phyloP scores from a whole-genome alignment of 2,797 vertebrate species.

The Melanotaenia trifasciata region DNA sequence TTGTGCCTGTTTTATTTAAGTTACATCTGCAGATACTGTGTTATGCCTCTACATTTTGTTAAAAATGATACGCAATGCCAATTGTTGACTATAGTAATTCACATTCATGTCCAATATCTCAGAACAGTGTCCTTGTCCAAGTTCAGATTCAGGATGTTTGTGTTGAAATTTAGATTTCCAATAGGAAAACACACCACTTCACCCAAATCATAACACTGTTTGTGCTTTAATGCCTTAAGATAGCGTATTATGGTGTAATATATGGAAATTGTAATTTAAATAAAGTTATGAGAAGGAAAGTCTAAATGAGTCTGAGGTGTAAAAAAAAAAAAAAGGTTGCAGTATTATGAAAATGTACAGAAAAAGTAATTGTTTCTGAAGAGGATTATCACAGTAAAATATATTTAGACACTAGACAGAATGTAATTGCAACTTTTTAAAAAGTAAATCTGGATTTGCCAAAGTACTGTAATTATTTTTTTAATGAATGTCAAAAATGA shows the following conservation, averaged over 20 bases:
- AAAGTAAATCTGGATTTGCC: no score
- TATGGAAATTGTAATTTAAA: background rate
- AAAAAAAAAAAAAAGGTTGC: no score
- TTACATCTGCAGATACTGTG: conserved; percentile 16
- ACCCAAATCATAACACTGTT: conserved; percentile 22
- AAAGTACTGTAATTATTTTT: no score
- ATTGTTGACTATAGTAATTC: conserved; percentile 13
- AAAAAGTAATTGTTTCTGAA: no score
- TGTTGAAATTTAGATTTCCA: background rate
- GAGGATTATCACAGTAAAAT: no score
- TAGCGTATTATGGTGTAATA: conserved; percentile 9
- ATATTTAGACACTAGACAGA: no score
- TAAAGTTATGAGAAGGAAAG: background rate
- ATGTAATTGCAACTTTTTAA: no score
- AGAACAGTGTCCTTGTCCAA: background rate
- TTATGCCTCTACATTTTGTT: conserved; percentile 16
- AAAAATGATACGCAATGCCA: conserved; percentile 1
- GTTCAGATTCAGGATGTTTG: conserved; percentile 7
- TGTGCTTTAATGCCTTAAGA: conserved; percentile 11
- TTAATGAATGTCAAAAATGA: background rate
- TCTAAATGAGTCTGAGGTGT: no score
- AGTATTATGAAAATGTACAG: no score
- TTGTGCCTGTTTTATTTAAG: conserved; percentile 55
- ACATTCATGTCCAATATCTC: background rate
- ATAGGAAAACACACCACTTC: conserved; percentile 22